phyloP scores from a whole-genome alignment of 2,888 invertebrate genomes.

The Acholoe squamosa region DNA sequence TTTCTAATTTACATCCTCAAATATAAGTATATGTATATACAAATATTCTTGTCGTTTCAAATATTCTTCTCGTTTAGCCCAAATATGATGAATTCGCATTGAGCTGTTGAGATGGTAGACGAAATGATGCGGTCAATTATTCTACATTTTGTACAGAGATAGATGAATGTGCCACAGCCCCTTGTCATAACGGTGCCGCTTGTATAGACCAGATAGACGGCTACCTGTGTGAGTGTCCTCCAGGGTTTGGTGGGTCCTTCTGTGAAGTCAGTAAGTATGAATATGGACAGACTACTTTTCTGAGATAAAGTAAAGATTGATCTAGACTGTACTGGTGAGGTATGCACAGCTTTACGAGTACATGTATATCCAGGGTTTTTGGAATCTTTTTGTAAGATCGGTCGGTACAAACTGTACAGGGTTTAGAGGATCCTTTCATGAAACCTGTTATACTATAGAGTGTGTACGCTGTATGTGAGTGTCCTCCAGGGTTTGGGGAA shows the following conservation, averaged over 20 bases:
- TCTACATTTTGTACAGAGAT: conserved; percentile 89
- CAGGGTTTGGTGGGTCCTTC: conserved; percentile 13
- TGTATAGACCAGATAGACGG: conserved; percentile 22
- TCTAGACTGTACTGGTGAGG: background rate
- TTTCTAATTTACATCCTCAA: background rate
- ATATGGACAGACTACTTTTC: background rate
- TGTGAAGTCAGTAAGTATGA: conserved; percentile 20
- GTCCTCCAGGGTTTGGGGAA: no score
- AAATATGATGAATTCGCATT: no score
- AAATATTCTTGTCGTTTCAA: background rate
- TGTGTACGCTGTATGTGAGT: no score
- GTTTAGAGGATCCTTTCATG: no score
- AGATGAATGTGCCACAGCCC: conserved; percentile 95
- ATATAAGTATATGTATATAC: background rate
- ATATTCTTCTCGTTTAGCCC: background rate
- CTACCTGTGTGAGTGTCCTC: background rate
- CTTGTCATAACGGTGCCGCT: conserved; percentile 86
- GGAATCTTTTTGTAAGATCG: background rate
- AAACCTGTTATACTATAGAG: no score
- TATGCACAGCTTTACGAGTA: no score
- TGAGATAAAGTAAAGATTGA: background rate
- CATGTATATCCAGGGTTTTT: no score
- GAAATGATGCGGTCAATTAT: no score
- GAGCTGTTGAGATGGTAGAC: no score
- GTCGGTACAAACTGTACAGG: background rate